These are phyloP conservation scores for Stylophora pistillata DNA, from an alignment of 64 coral and sea anemone species.

Conservation along the genomic window DNA sequence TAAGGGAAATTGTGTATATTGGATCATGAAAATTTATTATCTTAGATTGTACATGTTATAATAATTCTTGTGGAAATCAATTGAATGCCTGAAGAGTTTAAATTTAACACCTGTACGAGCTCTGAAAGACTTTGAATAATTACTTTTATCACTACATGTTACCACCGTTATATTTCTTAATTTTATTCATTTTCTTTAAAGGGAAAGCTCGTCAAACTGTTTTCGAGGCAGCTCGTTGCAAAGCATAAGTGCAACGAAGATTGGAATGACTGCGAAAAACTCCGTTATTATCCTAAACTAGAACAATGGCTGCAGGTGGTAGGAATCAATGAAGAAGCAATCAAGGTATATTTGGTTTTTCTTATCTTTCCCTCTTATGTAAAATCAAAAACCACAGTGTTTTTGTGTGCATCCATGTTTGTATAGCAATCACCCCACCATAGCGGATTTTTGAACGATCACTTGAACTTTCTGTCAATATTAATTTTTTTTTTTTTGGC, in stretches of 20 bases:
- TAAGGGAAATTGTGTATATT: too few species aligned
- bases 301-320: conserved; percentile 91
- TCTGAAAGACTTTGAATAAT: background rate
- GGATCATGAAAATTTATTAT: too few species aligned
- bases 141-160: background rate
- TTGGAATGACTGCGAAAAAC: conserved; percentile 50
- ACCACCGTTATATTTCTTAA: background rate
- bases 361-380: background rate
- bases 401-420: too few species aligned
- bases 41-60: too few species aligned
- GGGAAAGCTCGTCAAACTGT: conserved; percentile 97
- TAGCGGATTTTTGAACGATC: too few species aligned
- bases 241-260: conserved; percentile 69
- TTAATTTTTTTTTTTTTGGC: too few species aligned
- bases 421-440: too few species aligned
- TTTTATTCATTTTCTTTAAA: conserved; percentile 45
- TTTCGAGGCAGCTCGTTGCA: conserved; percentile 80
- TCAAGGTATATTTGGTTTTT: conserved; percentile 57
- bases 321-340: conserved; percentile 65
- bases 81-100: too few species aligned
- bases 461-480: too few species aligned
- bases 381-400: background rate
- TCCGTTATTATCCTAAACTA: conserved; percentile 75
- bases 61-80: too few species aligned
- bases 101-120: background rate